Conservation (phyloP, 2,797 vertebrate genomes). For the Sylvia borin region DNA sequence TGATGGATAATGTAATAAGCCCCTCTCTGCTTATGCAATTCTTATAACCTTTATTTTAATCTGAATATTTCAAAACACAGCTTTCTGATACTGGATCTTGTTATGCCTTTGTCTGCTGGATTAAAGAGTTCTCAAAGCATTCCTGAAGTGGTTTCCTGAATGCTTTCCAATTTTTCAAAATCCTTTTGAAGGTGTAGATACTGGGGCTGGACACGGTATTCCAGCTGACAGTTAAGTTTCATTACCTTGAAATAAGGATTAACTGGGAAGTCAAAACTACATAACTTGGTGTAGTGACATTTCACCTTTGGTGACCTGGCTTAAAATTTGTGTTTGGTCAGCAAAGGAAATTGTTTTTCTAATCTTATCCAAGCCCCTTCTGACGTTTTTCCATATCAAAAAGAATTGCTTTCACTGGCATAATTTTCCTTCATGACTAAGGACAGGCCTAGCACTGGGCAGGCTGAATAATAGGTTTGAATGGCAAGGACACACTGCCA, state of each 20-base stretch:
- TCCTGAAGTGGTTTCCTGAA: slow-evolving; percentile 57
- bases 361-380: slow-evolving; percentile 53
- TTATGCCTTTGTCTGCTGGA: slow-evolving; percentile 59
- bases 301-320: slow-evolving; percentile 36
- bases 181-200: slow-evolving; percentile 58
- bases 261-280: slow-evolving; percentile 34
- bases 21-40: not conserved
- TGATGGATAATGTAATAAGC: not conserved
- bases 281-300: slow-evolving; percentile 18
- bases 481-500: not conserved
- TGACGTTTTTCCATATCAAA: slow-evolving; percentile 51
- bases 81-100: slow-evolving; percentile 43
- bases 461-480: not conserved
- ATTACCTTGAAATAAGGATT: slow-evolving; percentile 64
- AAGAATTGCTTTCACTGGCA: not conserved
- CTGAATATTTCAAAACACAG: slow-evolving; percentile 31
- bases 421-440: not conserved
- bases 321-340: slow-evolving; percentile 49
- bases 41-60: slow-evolving; percentile 7
- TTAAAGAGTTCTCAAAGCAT: slow-evolving; percentile 63
- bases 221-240: slow-evolving; percentile 47
- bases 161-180: slow-evolving; percentile 41
- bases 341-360: slow-evolving; percentile 54
- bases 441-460: not conserved
- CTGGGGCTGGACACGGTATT: slow-evolving; percentile 8